Evolutionary conservation across 1,140 invertebrate genomes (phyloP), one percentile per base, ranked within the genome.

Genomic region (Hesperophylax magnus): DNA sequence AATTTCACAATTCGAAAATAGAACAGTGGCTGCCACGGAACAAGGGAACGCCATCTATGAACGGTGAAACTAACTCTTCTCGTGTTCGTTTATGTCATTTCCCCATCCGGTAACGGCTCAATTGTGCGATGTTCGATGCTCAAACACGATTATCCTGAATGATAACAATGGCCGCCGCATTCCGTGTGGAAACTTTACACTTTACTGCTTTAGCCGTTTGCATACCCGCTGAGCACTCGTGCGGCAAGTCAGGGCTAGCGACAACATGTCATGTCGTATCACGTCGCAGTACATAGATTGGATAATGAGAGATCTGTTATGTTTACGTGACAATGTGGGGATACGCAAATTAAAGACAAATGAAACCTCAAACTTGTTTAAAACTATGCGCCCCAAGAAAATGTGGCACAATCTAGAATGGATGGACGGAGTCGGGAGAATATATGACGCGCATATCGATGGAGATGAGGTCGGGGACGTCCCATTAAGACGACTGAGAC

Each of bases 161-260:
- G 63, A 67, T 34, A 71, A 71, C 67, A 71, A 71, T 71, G n/a
- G 31, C 27, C 63, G 27, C 22, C n/a, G 22, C 67, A 47, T 71
- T 71, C 67, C 67, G 47, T 17, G 7, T 34, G n/a, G 67, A 18
- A 1, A 63, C 60, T 22, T 56, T 56, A 17, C 27, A 67, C n/a
- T 27, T 27, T 67, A 58, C n/a, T 18, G n/a, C 20, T 58, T 58
- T 58, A 58, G 3, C 27, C 11, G 22, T 7, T 22, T 24, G 67
- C 67, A 71, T 71, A 52, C 67, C 39, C 20, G n/a, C n/a, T 17
- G 39, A 17, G 17, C 67, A 24, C n/a, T 52, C 34, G 39, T 20
- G 67, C 67, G 34, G 22, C 39, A 5, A 11, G n/a, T 14, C 67
- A 71, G 67, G 67, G 67, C 67, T 71, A 39, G 15, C 67, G 11